These are phyloP conservation scores for Zosterops japonicus DNA, from an alignment of 2,113 vertebrate species.

Conservation along the genomic window DNA sequence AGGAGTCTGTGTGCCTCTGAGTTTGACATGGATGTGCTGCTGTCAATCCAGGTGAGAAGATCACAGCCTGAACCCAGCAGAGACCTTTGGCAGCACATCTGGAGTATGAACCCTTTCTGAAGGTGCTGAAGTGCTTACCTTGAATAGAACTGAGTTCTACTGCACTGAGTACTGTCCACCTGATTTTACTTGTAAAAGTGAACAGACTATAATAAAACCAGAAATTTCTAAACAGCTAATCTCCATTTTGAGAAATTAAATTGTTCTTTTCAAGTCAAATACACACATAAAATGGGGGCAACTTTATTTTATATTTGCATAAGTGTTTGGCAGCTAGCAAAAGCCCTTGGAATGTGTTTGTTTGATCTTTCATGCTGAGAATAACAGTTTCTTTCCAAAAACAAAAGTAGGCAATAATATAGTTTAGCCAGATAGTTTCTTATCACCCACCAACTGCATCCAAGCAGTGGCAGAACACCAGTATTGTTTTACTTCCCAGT, in stretches of 20 bases:
- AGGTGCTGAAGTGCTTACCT: background rate
- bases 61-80: background rate
- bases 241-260: background rate
- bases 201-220: background rate
- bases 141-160: background rate
- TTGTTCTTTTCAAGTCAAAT: background rate
- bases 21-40: background rate
- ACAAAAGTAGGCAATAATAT: background rate
- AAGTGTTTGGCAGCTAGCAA: background rate
- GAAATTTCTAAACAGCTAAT: background rate
- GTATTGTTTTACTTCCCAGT: conserved; percentile 11
- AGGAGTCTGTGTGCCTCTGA: background rate
- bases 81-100: background rate
- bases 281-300: background rate
- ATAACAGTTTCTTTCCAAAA: conserved; percentile 43
- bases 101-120: background rate
- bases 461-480: background rate
- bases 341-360: conserved; percentile 3
- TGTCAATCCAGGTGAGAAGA: background rate
- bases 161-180: background rate
- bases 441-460: background rate
- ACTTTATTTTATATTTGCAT: background rate
- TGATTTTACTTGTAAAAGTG: background rate
- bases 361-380: background rate
- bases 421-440: conserved; percentile 17